Evolutionary conservation across 2,888 invertebrate genomes (phyloP), one percentile per base, ranked within the genome.

Genomic region (Latheticus oryzae): DNA sequence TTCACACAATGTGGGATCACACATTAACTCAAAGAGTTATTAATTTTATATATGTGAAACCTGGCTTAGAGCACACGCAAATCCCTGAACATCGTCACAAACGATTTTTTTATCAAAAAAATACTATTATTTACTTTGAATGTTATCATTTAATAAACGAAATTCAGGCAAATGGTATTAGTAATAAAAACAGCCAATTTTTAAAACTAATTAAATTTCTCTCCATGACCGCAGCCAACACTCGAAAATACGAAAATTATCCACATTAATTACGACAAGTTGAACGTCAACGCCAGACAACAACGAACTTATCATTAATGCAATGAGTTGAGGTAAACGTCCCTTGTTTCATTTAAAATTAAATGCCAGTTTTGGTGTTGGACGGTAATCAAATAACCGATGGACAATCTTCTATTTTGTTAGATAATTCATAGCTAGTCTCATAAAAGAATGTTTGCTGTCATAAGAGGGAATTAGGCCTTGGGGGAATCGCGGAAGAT

Each of bases 391-490:
- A 54, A 54, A 54, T 54, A 54, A 54, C 53, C 45, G 21, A 54
- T 54, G 37, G 42, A 43, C 53, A 54, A 54, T 54, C 45, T 45
- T 30, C 28, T 37, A 45, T 45, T 45, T 54, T 26, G 37, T 37
- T 54, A 45, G 43, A 54, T 54, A 54, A 54, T 54, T 54, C 53
- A 54, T 54, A 54, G 45, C 45, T 37, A 9, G 53, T 4, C 23
- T 52, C 53, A 54, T 54, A 45, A 54, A 54, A 54, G 53, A 54
- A 45, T 54, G 45, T 50, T 40, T 43, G 53, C 53, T 54, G 53
- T 54, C 53, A 54, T 56, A 50, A 56, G 56, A 50, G 40, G 35
- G 42, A 56, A 56, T 56, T 56, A 50, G 33, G 35, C 56, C 50
- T 32, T 42, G 33, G 56, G 50, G 56, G 43, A 56, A 56, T 38